Base-by-base conservation (phyloP, 2,797 vertebrate species). In the Choloepus didactylus region DNA sequence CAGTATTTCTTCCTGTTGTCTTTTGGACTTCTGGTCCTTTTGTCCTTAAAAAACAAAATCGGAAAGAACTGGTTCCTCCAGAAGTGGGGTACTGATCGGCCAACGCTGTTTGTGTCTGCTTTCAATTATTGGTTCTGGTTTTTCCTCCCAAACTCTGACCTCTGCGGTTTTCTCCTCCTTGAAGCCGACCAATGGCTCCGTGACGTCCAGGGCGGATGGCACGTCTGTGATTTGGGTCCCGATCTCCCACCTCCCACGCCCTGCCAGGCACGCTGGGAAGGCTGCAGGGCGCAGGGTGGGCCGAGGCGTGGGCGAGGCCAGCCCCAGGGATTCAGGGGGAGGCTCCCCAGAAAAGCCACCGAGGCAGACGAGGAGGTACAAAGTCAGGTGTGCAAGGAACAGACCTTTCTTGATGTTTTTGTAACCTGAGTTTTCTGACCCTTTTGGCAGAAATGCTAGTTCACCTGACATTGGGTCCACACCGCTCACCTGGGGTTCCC, bases 201-300 rank as follows among this genome's bases (percentile, higher is more conserved):
- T 25, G 49, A 16, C 38, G 27, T 18, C 56, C 9, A 1, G 29
- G 5, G 8, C 0, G 0, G 31, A 1, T 3, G 51, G 21, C 1
- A 1, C 15, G 46, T 7, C 76, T 64, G 35, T 27, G 12, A 35
- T 11, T 9, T 18, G 14, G 41, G n/a, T 9, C 25, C 12, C 4
- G 3, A 1, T 19, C 27, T 0, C 1, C 38, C 54, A 0, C 6
- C 80, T 51, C 14, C 19, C 11, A 5, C 6, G 35, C 14, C 29
- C 75, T 9, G 5, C 41, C 9, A 14, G 31, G 19, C 51, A 0
- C 7, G 29, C 84, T 9, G 3, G 44, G 70, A 38, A 59, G 14
- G n/a, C 56, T 41, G n/a, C 16, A 14, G 7, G 12, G 25, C 19
- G n/a, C 46, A 10, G n/a, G 51, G 51, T 15, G 56, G 51, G 44